These are phyloP conservation scores for Gymnorhina tibicen DNA, from an alignment of 2,113 vertebrate species.

Conservation along the genomic window DNA sequence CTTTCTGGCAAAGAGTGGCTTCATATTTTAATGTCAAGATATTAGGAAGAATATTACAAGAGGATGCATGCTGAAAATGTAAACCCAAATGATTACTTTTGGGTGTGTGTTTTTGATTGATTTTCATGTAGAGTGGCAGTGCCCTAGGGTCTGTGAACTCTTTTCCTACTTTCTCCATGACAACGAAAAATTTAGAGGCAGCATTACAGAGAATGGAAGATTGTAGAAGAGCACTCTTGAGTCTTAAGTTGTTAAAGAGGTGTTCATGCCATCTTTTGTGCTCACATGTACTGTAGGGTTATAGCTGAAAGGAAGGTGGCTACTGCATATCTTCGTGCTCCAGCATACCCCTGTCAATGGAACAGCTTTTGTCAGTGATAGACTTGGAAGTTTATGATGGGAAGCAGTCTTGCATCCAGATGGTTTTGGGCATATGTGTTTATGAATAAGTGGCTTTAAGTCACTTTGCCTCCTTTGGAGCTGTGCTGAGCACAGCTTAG, in stretches of 20 bases:
- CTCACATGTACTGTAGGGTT: background rate
- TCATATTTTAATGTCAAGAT: background rate
- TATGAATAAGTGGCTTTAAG: background rate
- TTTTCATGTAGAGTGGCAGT: background rate
- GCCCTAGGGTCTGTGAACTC: background rate
- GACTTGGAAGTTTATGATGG: background rate
- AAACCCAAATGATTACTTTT: background rate
- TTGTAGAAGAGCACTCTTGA: background rate
- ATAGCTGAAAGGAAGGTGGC: background rate
- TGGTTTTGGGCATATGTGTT: constrained; percentile 8
- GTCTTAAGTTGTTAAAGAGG: background rate
- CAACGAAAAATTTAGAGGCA: background rate
- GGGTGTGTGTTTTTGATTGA: background rate
- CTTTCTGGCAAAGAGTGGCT: background rate
- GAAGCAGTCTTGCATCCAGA: background rate
- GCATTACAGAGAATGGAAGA: background rate
- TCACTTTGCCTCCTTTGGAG: background rate
- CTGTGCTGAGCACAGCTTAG: background rate
- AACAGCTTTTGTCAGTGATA: constrained; percentile 15
- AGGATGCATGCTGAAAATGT: background rate
- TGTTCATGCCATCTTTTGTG: background rate
- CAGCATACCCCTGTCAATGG: background rate
- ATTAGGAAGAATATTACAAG: background rate
- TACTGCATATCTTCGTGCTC: background rate
- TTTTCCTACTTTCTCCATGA: background rate